Evolutionary conservation across 2,888 invertebrate species (phyloP), one percentile per base, ranked within the genome.

Genomic region (Byasa hedistus): DNA sequence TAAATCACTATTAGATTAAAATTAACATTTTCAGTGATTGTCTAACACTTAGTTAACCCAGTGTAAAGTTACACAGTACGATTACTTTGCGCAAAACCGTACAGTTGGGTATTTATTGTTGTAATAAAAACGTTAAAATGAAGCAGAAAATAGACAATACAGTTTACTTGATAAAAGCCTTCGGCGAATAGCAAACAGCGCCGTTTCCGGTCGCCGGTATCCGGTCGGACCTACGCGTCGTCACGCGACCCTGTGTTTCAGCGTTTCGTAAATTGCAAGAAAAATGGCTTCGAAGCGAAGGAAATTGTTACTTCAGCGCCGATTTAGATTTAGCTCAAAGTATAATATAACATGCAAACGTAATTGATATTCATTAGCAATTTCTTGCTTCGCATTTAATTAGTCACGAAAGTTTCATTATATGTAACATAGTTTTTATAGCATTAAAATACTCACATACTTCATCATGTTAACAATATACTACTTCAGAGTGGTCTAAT

Each of bases 121-220:
- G 32, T 27, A 57, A 64, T 63, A 54, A 60, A 54, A 65, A 64
- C 39, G 27, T 58, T 22, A 27, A 36, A 64, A 59, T 36, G 10
- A 48, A 56, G 56, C 57, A 39, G 60, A 66, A 68, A 77, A 77
- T 77, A 74, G 76, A 73, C 72, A 75, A 73, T 72, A 73, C 73
- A 75, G 75, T 75, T 74, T 73, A 76, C 73, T 71, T 71, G 68
- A 69, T 69, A 69, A 69, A 76, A 75, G 73, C 75, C 78, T 79
- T 77, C 72, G 70, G 75, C 78, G 79, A 77, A 79, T 75, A 73
- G 77, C 74, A 75, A 73, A 76, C 79, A 76, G 76, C 76, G 75
- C 74, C 73, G 73, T 79, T 83, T 86, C 85, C 86, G 83, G 79
- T 79, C 77, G 77, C 73, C 73, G 75, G 75, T 71, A 81, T 83